Percentiles rank a stretch among this genome's conserved stretches.
Conservation (phyloP, 2,797 vertebrate species). For the Eulemur rubriventer region DNA sequence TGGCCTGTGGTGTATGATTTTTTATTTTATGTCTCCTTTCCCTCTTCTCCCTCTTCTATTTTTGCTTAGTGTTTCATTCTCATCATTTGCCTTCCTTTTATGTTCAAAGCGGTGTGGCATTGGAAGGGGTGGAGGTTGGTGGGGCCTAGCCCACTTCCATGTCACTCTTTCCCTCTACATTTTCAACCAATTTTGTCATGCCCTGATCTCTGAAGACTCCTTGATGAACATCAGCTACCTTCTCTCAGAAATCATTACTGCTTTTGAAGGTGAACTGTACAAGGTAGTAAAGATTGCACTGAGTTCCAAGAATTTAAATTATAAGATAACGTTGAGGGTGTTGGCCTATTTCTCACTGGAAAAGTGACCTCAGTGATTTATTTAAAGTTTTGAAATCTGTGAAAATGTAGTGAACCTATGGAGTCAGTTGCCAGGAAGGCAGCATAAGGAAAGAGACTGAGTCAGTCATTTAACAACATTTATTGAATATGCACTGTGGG, state of each 20-base stretch:
- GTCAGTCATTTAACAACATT: neutral
- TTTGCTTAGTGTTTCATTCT: neutral
- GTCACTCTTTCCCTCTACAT: neutral
- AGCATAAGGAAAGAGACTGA: neutral
- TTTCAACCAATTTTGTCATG: neutral
- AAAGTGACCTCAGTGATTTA: neutral
- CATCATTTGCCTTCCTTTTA: neutral
- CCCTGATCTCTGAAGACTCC: neutral
- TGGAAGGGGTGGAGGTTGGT: neutral
- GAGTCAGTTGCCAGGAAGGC: constrained; percentile 11
- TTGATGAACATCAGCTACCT: neutral
- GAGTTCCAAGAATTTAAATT: constrained; percentile 44
- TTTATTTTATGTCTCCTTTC: neutral
- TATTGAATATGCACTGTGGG: neutral
- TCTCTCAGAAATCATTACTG: constrained; percentile 21
- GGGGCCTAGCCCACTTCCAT: neutral
- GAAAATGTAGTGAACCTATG: neutral
- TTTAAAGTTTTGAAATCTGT: constrained; percentile 26
- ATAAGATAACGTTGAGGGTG: neutral
- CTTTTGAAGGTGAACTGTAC: constrained; percentile 14
- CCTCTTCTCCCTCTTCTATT: neutral
- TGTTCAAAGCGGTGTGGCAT: neutral
- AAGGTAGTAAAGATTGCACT: neutral
- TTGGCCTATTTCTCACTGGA: constrained; percentile 10
- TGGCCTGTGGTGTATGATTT: neutral